A percentile compares a stretch with the other conserved stretches of the same genome.
These are phyloP conservation scores for Drosophila neotestacea DNA, from an alignment of 2,888 invertebrate species.

Conservation along the genomic window DNA sequence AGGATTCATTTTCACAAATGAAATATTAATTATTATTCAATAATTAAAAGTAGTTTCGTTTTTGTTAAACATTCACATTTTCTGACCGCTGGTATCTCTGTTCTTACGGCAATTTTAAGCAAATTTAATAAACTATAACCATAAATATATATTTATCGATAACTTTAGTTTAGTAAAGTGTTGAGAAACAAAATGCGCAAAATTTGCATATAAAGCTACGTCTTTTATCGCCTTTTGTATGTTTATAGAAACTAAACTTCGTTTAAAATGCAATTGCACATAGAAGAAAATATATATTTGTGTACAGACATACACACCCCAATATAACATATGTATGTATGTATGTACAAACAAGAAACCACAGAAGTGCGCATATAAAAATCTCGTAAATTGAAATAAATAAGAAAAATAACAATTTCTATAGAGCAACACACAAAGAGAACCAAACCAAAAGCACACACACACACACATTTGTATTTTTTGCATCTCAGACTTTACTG, in stretches of 20 bases:
- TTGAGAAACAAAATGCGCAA: neutral
- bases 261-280: constrained; percentile 48
- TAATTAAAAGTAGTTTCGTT: no score
- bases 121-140: neutral
- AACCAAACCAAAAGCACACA: constrained; percentile 10
- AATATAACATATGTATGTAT: no score
- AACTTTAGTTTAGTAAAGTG: no score
- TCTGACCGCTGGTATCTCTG: no score
- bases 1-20: no score
- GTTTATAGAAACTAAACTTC: constrained; percentile 29
- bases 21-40: no score
- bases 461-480: constrained; percentile 20
- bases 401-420: constrained; percentile 78
- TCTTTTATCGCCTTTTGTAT: constrained; percentile 1
- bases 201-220: neutral
- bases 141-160: no score
- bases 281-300: constrained; percentile 1
- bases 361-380: constrained; percentile 74
- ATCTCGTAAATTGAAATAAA: constrained; percentile 80
- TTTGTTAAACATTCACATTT: no score
- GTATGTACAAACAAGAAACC: constrained; percentile 28
- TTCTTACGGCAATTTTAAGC: neutral
- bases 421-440: constrained; percentile 27
- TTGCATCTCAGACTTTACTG: constrained; percentile 56
- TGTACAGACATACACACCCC: neutral